Evolutionary conservation across 2,888 invertebrate species (phyloP), one percentile per base, ranked within the genome.

Genomic region (Altica lythri): DNA sequence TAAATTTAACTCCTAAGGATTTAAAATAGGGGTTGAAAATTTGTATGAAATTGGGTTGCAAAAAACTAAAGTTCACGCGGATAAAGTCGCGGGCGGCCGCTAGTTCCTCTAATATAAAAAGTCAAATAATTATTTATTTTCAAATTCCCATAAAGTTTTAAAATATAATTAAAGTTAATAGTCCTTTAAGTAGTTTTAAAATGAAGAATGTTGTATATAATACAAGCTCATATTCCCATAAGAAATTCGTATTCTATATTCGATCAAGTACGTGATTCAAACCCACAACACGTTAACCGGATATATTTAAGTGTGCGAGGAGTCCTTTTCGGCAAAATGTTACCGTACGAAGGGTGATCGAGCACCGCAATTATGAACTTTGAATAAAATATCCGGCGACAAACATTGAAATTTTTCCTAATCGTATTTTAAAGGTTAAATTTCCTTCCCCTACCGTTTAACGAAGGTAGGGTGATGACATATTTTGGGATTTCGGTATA

Each of bases 371-470:
- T 71, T 68, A 73, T 71, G 67, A 66, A 68, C 66, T 72, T 72
- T 70, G 64, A 64, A 68, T 66, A 69, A 67, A 74, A 74, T 74
- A 74, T 75, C 75, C 75, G 72, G 70, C 70, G 74, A 72, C 74
- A 75, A 75, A 75, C 75, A 73, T 66, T 71, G 67, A 70, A 71
- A 69, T 73, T 74, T 72, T 72, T 72, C 68, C 66, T 72, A 73
- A 75, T 72, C 64, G 65, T 54, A 66, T 72, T 71, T 68, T 57
- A 38, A 22, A 66, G 64, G 64, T 63, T 59, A 59, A 69, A 71
- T 69, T 72, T 72, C 68, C 72, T 59, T 32, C 55, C 54, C 55
- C 38, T 48, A 34, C 55, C 49, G 44, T 27, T 13, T 32, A 19
- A 29, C 16, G 30, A 16, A 30, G 29, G 29, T 18, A 10, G 38